Evolutionary conservation across 2,888 invertebrate species (phyloP).

Genomic region (Neuroscelio doddi): DNA sequence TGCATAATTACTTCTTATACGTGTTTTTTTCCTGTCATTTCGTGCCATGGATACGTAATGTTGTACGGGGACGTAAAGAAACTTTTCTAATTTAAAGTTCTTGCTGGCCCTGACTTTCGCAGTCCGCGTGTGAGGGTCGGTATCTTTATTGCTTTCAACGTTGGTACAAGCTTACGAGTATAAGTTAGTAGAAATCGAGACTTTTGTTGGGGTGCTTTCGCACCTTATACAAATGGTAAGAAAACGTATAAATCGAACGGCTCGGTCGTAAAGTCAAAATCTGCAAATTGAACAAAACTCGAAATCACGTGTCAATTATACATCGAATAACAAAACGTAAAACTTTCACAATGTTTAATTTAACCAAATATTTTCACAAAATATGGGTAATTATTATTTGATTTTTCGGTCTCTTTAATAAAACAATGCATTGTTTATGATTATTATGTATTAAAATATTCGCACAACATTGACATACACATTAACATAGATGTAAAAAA

Average conservation of each 20-base stretch:
- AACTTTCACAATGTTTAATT: neutral
- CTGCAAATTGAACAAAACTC: too few species aligned
- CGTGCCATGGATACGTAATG: constrained; percentile 34
- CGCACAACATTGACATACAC: too few species aligned
- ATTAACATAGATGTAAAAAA: too few species aligned
- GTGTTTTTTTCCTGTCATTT: constrained; percentile 29
- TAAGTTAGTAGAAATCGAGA: constrained; percentile 41
- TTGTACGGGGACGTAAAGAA: constrained; percentile 49
- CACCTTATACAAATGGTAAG: constrained; percentile 40
- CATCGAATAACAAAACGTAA: neutral
- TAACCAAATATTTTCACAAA: neutral
- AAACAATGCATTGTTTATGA: too few species aligned
- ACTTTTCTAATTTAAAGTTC: constrained; percentile 69
- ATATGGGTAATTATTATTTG: too few species aligned
- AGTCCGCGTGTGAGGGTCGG: constrained; percentile 51
- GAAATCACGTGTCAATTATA: neutral
- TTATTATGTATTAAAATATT: too few species aligned
- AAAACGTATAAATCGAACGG: constrained; percentile 39
- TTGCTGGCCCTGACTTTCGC: constrained; percentile 62
- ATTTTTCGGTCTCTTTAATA: too few species aligned
- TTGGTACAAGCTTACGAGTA: constrained; percentile 56
- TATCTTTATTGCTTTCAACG: constrained; percentile 70
- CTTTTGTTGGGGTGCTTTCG: constrained; percentile 43
- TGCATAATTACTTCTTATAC: constrained; percentile 32
- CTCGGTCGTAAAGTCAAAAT: constrained; percentile 32